Conservation (phyloP, 2,888 invertebrate genomes). For the Nomada fucata region DNA sequence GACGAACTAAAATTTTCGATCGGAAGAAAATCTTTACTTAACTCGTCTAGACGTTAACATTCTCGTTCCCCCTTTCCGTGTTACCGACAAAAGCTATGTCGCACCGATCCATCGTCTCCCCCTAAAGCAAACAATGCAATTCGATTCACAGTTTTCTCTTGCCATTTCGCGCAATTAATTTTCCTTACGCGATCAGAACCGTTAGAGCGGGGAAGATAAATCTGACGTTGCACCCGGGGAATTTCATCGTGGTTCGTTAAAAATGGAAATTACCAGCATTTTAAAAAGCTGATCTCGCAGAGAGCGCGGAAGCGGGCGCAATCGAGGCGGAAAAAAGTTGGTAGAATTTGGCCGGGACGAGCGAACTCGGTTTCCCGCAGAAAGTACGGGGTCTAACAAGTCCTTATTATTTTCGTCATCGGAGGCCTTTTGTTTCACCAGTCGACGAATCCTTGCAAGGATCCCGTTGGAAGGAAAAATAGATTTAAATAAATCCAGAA, state of each 20-base stretch:
- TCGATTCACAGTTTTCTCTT: neutral
- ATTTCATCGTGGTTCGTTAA: conserved; percentile 52
- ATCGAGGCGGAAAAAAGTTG: conserved; percentile 53
- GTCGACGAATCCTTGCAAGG: conserved; percentile 27
- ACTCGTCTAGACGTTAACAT: too few relatives aligned
- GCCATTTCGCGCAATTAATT: conserved; percentile 47
- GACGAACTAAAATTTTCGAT: too few relatives aligned
- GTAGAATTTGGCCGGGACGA: conserved; percentile 31
- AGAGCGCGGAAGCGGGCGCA: conserved; percentile 46
- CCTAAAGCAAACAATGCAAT: conserved; percentile 8
- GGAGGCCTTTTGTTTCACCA: conserved; percentile 46
- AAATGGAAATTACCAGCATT: conserved; percentile 64
- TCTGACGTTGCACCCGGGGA: conserved; percentile 36
- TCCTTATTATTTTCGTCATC: conserved; percentile 69
- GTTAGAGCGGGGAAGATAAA: conserved; percentile 51
- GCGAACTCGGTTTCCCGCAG: conserved; percentile 38
- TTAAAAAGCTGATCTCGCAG: conserved; percentile 60
- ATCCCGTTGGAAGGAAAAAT: conserved; percentile 12
- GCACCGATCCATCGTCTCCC: neutral
- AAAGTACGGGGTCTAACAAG: conserved; percentile 60
- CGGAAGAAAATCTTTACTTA: too few relatives aligned
- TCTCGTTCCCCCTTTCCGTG: too few relatives aligned
- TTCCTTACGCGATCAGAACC: conserved; percentile 37
- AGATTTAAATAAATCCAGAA: conserved; percentile 2
- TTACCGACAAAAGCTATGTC: neutral